Base-by-base conservation (phyloP, 2,797 vertebrate species). In the Semotilus atromaculatus region DNA sequence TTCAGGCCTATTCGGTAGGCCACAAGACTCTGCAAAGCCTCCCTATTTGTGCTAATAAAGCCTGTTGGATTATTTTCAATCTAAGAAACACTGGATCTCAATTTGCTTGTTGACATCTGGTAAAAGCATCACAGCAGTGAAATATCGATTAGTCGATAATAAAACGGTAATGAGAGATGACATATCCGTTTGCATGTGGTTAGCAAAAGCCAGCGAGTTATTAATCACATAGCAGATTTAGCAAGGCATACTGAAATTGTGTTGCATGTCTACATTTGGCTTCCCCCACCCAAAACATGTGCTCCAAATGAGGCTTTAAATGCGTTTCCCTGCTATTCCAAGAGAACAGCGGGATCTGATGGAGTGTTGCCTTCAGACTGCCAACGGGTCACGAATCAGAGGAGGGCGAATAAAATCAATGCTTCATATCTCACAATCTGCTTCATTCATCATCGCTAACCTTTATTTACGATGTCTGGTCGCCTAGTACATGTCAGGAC, bases 241-340 rank as follows among this genome's bases (percentile, higher is more conserved):
- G 67, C 29, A 55, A 90, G 87, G 80, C 87, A 70, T 34, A 60
- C 76, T 82, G 51, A 48, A 79, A 81, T 83, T 82, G 81, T 81
- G 84, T 80, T 85, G 85, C 48, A 70, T 80, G 80, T 88, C 78
- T 81, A 85, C 26, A 60, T 88, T 89, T 86, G 80, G 83, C 80
- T 85, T 88, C 81, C 78, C 83, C 62, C 67, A 34, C 75, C 82
- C 68, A 38, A 86, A 88, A 86, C 85, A 90, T 89, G 80, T 88
- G 87, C 78, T 88, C 79, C 79, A 89, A 90, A 90, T 85, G 88
- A 90, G 77, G 83, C 89, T 78, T 78, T 86, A 89, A 90, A 90
- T 90, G 83, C 62, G 71, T 89, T 88, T 89, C 81, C 83, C 66
- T 85, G 85, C 66, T 86, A 85, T 88, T 88, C 82, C 85, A 85